Evolutionary conservation across 2,113 vertebrate species (phyloP).

Genomic region (Leptodactylus fuscus): DNA sequence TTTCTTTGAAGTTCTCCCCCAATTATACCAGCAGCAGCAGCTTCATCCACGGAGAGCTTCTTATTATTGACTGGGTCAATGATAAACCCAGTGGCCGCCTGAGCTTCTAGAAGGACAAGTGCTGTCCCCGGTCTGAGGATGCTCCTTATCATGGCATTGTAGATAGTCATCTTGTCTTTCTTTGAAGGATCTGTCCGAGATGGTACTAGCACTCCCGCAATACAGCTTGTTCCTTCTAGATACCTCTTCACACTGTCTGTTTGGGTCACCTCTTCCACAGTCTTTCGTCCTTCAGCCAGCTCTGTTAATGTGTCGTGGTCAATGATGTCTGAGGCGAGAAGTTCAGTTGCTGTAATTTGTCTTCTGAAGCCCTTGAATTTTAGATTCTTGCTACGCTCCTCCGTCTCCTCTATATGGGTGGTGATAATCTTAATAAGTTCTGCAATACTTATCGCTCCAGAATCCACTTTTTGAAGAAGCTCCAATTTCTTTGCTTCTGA

Average conservation of each 20-base stretch:
- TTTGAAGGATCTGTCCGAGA: conserved; percentile 76
- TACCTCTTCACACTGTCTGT: conserved; percentile 74
- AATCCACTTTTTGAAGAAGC: conserved; percentile 69
- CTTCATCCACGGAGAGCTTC: conserved; percentile 64
- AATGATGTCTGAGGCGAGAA: conserved; percentile 74
- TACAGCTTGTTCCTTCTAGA: conserved; percentile 75
- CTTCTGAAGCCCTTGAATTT: conserved; percentile 84
- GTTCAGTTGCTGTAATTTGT: conserved; percentile 68
- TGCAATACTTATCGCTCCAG: conserved; percentile 70
- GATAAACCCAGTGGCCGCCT: conserved; percentile 70
- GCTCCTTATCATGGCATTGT: conserved; percentile 72
- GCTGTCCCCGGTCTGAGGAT: conserved; percentile 67
- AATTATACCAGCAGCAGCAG: conserved; percentile 63
- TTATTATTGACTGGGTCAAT: conserved; percentile 57
- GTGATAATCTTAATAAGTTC: conserved; percentile 65
- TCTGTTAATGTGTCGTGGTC: conserved; percentile 66
- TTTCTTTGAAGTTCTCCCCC: conserved; percentile 71
- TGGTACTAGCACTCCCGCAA: conserved; percentile 82
- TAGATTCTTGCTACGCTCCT: conserved; percentile 72
- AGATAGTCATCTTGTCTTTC: conserved; percentile 77
- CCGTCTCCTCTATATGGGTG: conserved; percentile 64
- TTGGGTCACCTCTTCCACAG: conserved; percentile 65
- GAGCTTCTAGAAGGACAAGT: conserved; percentile 69
- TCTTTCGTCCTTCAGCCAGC: conserved; percentile 66
- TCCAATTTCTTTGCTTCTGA: conserved; percentile 67